Evolutionary conservation across 1,140 invertebrate genomes (phyloP).

Genomic region (Apis florea): DNA sequence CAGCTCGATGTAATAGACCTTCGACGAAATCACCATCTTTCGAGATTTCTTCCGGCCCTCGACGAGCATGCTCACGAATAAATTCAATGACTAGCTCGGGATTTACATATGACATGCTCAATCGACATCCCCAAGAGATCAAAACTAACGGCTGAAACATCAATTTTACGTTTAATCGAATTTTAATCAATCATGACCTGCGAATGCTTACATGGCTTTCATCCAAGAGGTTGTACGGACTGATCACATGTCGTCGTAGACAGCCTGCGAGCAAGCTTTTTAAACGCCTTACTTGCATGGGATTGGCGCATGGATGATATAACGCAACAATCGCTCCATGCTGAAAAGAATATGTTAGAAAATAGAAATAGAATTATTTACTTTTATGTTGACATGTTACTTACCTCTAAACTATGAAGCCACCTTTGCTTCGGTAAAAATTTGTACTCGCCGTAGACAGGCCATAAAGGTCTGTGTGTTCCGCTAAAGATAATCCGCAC

Average conservation of each 20-base stretch:
- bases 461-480: conserved; percentile 89
- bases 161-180: neutral
- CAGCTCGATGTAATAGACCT: conserved; percentile 80
- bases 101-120: conserved; percentile 88
- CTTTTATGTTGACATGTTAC: neutral
- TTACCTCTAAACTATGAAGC: conserved; percentile 90
- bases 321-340: conserved; percentile 92
- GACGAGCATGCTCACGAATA: conserved; percentile 85
- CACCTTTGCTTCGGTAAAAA: conserved; percentile 92
- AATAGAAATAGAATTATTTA: neutral
- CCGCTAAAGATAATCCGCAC: conserved; percentile 83
- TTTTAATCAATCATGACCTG: neutral
- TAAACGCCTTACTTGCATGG: conserved; percentile 83
- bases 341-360: conserved; percentile 68
- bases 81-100: conserved; percentile 82
- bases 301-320: conserved; percentile 93
- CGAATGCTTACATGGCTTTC: conserved; percentile 81
- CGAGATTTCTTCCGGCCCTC: conserved; percentile 84
- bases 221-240: conserved; percentile 85
- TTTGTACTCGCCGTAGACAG: conserved; percentile 90
- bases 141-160: conserved; percentile 86
- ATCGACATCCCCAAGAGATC: conserved; percentile 87
- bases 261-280: conserved; percentile 85
- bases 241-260: conserved; percentile 90
- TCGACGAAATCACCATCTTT: conserved; percentile 84